Base-by-base conservation (phyloP, 2,888 invertebrate species). In the Pseudeuparius sepicola region DNA sequence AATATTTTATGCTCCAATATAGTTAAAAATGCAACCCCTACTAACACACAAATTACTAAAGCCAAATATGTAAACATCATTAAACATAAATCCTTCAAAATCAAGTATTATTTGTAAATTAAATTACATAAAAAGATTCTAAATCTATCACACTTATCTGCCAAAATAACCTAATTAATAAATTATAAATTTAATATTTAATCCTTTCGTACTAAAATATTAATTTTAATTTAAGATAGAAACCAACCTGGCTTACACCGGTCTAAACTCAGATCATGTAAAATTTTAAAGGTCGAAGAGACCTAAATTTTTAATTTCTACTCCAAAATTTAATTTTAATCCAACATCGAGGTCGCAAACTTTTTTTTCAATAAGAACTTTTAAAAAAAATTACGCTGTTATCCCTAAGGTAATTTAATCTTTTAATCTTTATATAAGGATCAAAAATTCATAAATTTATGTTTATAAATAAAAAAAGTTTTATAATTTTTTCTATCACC, bases 331-430 rank as follows among this genome's bases (percentile, higher is more conserved):
- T 67, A 66, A 69, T 58, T 70, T 76, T 81, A 81, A 81, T 82
- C 78, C 82, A 84, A 83, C 82, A 84, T 84, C 81, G 83, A 84
- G 81, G 81, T 82, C 78, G 75, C 76, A 81, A 82, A 67, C 77
- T 71, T 61, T 71, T 67, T 69, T 75, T 71, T 68, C 65, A 71
- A 82, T 81, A 62, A 57, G 78, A 70, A 68, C 80, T 81, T 70
- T 74, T 64, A 64, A 75, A n/a, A 71, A 72, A 73, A 69, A 81
- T 80, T 71, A 80, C 73, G 76, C 80, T 82, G 80, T 82, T 82
- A 82, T 80, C 78, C n/a, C 78, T 77, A 75, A 75, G 74, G 78
- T 80, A 80, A 77, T 73, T 81, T 74, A 64, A 64, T 70, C 71
- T 73, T 71, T 46, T 71, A 71, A 72, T 73, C 70, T 64, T 54